Evolutionary conservation across 2,113 vertebrate species (phyloP).

Genomic region (Clarias macrocephalus): DNA sequence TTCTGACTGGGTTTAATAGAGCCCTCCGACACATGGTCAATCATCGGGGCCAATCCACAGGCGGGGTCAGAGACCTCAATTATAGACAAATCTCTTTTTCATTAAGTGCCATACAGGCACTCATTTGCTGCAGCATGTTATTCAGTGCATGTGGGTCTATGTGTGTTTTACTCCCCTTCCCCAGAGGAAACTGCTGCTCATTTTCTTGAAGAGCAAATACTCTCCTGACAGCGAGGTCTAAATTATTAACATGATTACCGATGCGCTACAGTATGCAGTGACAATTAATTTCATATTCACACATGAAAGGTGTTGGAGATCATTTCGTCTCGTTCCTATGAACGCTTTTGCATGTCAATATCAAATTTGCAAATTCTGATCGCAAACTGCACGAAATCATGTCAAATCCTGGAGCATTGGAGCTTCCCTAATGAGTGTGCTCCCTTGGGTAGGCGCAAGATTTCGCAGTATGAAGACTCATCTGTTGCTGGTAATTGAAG

Average conservation of each 20-base stretch:
- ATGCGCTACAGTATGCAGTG: slow-evolving; percentile 14
- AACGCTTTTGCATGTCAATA: slow-evolving; percentile 10
- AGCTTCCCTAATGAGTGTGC: slow-evolving; percentile 7
- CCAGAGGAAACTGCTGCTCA: slow-evolving; percentile 9
- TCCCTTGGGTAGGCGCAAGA: slow-evolving; percentile 4
- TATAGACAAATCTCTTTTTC: slow-evolving; percentile 14
- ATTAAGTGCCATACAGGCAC: background rate
- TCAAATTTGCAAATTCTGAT: background rate
- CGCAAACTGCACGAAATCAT: background rate
- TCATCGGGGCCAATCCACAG: background rate
- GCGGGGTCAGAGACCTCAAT: slow-evolving; percentile 13
- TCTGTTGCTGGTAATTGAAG: slow-evolving; percentile 18
- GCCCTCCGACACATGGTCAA: background rate
- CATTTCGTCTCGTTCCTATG: slow-evolving; percentile 2
- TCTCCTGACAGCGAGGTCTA: slow-evolving; percentile 9
- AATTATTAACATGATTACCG: slow-evolving; percentile 25
- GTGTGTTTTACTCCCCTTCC: background rate
- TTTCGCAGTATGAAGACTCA: slow-evolving; percentile 2
- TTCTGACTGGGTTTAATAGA: background rate
- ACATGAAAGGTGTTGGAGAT: slow-evolving; percentile 18
- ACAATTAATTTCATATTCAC: slow-evolving; percentile 23
- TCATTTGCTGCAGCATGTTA: background rate
- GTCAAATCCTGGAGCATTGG: background rate
- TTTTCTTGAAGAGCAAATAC: slow-evolving; percentile 20
- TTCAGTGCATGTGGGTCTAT: background rate